Evolutionary conservation across 2,888 invertebrate genomes (phyloP), one percentile per base, ranked within the genome.

Genomic region (Megalurothrips usitatus): DNA sequence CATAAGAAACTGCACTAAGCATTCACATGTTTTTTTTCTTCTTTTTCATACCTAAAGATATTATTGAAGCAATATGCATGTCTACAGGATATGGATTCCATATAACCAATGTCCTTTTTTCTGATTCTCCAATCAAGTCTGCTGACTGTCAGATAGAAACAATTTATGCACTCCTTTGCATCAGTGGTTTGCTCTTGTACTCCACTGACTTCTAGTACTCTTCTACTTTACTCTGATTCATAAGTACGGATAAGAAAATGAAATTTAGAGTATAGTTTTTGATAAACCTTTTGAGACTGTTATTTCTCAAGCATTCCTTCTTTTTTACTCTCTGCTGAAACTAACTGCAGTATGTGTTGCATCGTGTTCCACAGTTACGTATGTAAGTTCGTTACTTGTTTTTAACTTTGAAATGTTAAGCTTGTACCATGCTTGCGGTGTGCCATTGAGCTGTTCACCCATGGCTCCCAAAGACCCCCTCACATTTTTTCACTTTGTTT

Each of bases 341-440:
- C 12, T 11, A 75, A 12, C 26, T 23, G 12, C 9, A 26, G 23
- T 75, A 3, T 75, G 26, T 58, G 58, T 58, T 58, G 17, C 26
- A 75, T 26, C 23, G 1, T 75, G 26, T 26, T 75, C 26, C n/a
- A 12, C 26, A 26, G 23, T 75, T 58, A 26, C 26, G 26, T 23
- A 12, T 17, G 58, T 58, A n/a, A 58, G 14, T 75, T 75, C 26
- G 23, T 26, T 75, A 75, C 23, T 75, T 75, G 23, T 26, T 75
- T 23, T 26, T 26, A 75, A 23, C 68, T 75, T 11, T 75, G 26
- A 8, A 26, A 58, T 14, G 17, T 58, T 19, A 75, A 26, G 68
- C 68, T 75, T 75, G 68, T 75, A 26, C 68, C 68, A 75, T 75
- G 26, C 68, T 26, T 75, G 68, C 68, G 17, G n/a, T 75, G 68